Conservation (phyloP, 2,797 vertebrate species). For the Martes flavigula region DNA sequence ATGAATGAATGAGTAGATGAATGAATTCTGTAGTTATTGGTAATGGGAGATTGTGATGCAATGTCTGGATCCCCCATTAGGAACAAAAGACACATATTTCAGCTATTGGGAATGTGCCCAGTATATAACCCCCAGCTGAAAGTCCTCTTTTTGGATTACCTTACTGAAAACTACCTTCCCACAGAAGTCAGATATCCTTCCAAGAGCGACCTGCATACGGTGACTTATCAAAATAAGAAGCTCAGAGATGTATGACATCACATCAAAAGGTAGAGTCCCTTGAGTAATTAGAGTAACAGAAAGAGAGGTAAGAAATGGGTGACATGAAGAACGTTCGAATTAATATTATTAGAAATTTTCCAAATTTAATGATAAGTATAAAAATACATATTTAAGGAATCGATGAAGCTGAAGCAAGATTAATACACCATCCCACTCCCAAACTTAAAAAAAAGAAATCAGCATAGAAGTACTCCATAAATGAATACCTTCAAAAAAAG, state of each 20-base stretch:
- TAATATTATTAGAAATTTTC: not conserved
- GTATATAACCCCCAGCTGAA: fast-evolving
- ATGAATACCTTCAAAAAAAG: not conserved
- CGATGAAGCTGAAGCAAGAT: not conserved
- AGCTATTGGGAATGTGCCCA: too few relatives aligned
- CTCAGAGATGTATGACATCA: not conserved
- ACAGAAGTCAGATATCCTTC: not conserved
- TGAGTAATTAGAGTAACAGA: not conserved
- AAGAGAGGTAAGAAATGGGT: not conserved
- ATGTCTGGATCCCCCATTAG: not conserved
- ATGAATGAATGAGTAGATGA: not conserved
- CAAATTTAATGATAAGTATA: not conserved
- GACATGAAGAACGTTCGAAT: not conserved
- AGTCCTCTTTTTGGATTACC: not conserved
- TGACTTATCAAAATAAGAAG: not conserved
- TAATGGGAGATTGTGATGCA: too few relatives aligned
- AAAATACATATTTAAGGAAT: not conserved
- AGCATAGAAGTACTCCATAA: not conserved
- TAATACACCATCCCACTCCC: not conserved
- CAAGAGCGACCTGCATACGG: not conserved
- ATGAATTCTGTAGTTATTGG: not conserved
- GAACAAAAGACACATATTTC: not conserved
- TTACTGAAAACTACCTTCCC: not conserved
- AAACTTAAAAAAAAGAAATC: not conserved
- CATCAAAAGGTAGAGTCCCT: not conserved